Evolutionary conservation across 2,797 vertebrate genomes (phyloP).

Genomic region (Megaceryle alcyon): DNA sequence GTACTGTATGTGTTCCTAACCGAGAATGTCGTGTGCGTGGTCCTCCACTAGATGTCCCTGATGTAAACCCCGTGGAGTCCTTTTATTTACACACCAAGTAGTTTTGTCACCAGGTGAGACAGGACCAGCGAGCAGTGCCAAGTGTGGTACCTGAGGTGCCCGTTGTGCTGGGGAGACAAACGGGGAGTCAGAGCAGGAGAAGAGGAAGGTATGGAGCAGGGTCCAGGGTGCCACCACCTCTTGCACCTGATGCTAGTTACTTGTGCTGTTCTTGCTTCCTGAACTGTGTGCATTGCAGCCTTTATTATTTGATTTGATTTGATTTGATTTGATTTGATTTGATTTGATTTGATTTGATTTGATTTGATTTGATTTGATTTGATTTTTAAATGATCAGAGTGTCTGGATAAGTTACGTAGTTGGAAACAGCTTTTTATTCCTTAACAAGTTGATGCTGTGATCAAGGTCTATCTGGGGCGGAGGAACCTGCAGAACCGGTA

Average conservation of each 20-base stretch:
- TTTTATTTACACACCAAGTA: background rate
- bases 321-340: too few species aligned
- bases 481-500: constrained; percentile 43
- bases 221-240: background rate
- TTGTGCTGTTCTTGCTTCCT: fast-evolving
- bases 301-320: too few species aligned
- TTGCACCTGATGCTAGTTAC: background rate
- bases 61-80: background rate
- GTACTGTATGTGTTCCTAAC: background rate
- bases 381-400: too few species aligned
- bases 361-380: too few species aligned
- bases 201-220: background rate
- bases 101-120: constrained; percentile 38
- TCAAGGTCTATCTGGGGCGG: background rate
- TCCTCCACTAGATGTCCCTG: constrained; percentile 78
- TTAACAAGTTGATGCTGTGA: background rate
- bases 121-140: background rate
- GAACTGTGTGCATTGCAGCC: background rate
- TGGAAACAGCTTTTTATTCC: constrained; percentile 3
- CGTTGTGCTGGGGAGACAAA: background rate
- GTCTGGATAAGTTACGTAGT: background rate
- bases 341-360: background rate
- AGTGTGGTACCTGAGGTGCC: constrained; percentile 29
- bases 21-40: background rate
- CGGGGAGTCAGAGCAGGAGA: background rate